These are phyloP conservation scores for Aphelinus atriplicis DNA, from an alignment of 1,140 invertebrate genomes.

Conservation along the genomic window DNA sequence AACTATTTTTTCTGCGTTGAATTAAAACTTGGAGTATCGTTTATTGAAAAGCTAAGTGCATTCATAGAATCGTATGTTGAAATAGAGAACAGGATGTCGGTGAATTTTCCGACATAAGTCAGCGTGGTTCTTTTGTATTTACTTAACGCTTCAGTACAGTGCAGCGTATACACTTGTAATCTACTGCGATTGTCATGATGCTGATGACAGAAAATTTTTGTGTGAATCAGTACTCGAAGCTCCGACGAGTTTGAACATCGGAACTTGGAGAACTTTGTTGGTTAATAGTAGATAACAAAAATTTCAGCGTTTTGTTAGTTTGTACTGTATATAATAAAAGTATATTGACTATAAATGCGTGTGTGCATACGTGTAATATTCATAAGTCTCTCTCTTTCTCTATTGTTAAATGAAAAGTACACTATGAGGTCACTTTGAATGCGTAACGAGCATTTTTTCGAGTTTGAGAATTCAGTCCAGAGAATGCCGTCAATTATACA, in stretches of 20 bases:
- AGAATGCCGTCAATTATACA: slow-evolving; percentile 28
- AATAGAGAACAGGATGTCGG: neutral
- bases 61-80: neutral
- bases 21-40: too few relatives aligned
- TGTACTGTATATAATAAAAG: slow-evolving; percentile 35
- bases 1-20: too few relatives aligned
- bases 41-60: too few relatives aligned
- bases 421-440: slow-evolving; percentile 32
- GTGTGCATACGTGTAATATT: slow-evolving; percentile 32
- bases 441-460: neutral
- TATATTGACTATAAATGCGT: slow-evolving; percentile 34
- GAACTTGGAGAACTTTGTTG: slow-evolving; percentile 10
- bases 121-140: slow-evolving; percentile 39
- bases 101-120: neutral
- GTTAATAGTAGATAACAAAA: slow-evolving; percentile 23
- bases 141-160: slow-evolving; percentile 21
- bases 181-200: slow-evolving; percentile 28
- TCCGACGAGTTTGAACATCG: neutral
- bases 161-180: slow-evolving; percentile 17
- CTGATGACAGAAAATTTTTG: slow-evolving; percentile 11
- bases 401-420: slow-evolving; percentile 18
- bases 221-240: slow-evolving; percentile 9
- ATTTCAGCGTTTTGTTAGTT: slow-evolving; percentile 33
- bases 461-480: slow-evolving; percentile 3
- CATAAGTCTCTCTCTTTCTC: slow-evolving; percentile 13